Conservation (phyloP, 2,797 vertebrate genomes). For the Odontamblyopus lacepedii region DNA sequence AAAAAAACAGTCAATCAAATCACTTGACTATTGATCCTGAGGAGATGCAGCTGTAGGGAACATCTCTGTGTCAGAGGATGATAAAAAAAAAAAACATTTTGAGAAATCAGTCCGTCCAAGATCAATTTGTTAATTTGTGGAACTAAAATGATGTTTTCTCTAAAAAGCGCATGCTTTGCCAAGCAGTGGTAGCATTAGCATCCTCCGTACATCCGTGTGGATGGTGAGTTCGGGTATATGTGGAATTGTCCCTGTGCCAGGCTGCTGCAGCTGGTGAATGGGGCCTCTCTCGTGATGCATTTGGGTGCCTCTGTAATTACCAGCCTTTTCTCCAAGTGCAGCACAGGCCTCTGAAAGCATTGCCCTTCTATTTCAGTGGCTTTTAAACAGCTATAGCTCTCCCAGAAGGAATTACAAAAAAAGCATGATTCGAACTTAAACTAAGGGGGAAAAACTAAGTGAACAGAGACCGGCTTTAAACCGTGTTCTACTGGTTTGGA, state of each 20-base stretch:
- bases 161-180: neutral
- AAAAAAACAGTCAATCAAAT: too few species aligned
- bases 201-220: neutral
- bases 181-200: neutral
- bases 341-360: neutral
- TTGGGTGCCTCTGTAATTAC: constrained; percentile 74
- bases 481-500: too few species aligned
- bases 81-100: too few species aligned
- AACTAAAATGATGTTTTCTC: too few species aligned
- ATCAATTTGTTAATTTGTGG: too few species aligned
- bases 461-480: neutral
- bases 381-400: neutral
- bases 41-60: too few species aligned
- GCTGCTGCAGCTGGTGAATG: constrained; percentile 23
- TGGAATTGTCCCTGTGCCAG: constrained; percentile 1
- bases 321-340: constrained; percentile 63
- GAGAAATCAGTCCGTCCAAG: too few species aligned
- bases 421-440: neutral
- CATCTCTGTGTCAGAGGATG: too few species aligned
- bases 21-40: too few species aligned
- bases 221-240: neutral
- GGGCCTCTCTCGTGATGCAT: constrained; percentile 3
- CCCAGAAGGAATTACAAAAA: neutral
- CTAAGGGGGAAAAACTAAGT: neutral
- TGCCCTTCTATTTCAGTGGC: constrained; percentile 9